Percentiles rank a stretch among this genome's conserved stretches.
phyloP scores from a whole-genome alignment of 2,888 invertebrate species.

The Pachliopta kotzebuea region DNA sequence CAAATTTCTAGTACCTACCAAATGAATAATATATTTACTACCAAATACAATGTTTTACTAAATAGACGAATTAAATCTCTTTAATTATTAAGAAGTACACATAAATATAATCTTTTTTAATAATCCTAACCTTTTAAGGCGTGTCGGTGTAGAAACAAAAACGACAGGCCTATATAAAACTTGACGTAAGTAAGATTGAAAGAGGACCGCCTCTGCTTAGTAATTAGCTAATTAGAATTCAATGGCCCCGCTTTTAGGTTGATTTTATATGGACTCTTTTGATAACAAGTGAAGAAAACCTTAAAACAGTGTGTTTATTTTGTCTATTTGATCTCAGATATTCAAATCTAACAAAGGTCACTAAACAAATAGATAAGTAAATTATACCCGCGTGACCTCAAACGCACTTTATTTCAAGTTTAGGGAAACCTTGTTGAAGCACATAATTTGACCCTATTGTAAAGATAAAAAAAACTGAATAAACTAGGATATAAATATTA shows the following conservation, averaged over 20 bases:
- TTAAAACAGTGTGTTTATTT: conserved; percentile 16
- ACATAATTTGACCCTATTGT: background rate
- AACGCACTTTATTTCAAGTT: conserved; percentile 18
- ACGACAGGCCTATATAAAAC: conserved; percentile 21
- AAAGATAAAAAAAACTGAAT: too few species aligned
- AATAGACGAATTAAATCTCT: background rate
- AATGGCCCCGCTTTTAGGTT: conserved; percentile 25
- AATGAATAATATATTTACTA: too few species aligned
- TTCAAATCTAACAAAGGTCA: conserved; percentile 26
- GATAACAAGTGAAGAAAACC: conserved; percentile 10
- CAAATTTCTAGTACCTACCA: too few species aligned
- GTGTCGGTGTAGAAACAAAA: conserved; percentile 19
- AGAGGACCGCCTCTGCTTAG: conserved; percentile 12
- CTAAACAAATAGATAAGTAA: conserved; percentile 26
- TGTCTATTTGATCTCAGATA: conserved; percentile 26
- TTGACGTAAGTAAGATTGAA: conserved; percentile 16
- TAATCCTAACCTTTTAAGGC: conserved; percentile 17
- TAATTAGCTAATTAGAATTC: conserved; percentile 30
- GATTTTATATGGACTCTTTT: conserved; percentile 25
- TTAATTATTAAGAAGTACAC: background rate
- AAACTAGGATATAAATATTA: too few species aligned
- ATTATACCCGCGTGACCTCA: conserved; percentile 21
- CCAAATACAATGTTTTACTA: background rate
- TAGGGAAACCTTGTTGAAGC: conserved; percentile 15
- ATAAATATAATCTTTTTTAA: conserved; percentile 3